These are phyloP conservation scores for Trichogramma evanescens DNA, from an alignment of 2,888 invertebrate species.

Conservation along the genomic window DNA sequence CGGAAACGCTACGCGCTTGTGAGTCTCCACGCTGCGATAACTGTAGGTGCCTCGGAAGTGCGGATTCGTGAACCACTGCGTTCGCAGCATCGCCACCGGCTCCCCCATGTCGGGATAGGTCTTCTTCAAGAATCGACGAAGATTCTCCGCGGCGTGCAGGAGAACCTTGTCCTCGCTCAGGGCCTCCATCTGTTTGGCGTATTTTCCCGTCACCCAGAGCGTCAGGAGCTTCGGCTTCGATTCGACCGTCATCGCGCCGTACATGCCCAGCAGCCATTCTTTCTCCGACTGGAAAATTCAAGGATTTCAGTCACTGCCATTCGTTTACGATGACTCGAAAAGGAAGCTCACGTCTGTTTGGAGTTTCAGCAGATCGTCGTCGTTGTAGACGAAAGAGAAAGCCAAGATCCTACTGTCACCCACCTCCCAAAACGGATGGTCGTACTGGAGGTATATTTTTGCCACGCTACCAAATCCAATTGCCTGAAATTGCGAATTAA, in stretches of 20 bases:
- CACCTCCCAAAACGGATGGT: conserved; percentile 57
- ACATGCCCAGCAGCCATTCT: conserved; percentile 58
- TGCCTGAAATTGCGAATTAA: conserved; percentile 34
- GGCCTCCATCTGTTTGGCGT: conserved; percentile 57
- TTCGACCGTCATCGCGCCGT: conserved; percentile 57
- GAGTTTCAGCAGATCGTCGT: conserved; percentile 41
- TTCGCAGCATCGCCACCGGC: conserved; percentile 53
- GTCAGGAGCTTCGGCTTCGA: conserved; percentile 57
- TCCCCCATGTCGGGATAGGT: conserved; percentile 48
- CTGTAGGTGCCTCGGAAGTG: conserved; percentile 68
- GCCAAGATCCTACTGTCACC: neutral
- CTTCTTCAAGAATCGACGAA: conserved; percentile 51
- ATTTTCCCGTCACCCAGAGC: conserved; percentile 60
- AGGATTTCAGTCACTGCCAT: neutral
- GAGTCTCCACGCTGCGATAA: conserved; percentile 52
- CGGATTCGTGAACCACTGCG: conserved; percentile 63
- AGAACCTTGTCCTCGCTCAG: conserved; percentile 52
- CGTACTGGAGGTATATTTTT: conserved; percentile 62
- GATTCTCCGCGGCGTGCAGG: conserved; percentile 44
- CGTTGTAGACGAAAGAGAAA: conserved; percentile 50
- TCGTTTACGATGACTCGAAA: neutral
- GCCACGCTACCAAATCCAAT: conserved; percentile 60
- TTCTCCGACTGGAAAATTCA: conserved; percentile 33
- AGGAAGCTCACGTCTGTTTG: neutral
- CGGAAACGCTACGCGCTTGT: conserved; percentile 48